Base-by-base conservation (phyloP, 2,113 vertebrate species). In the Pseudolaguvia tuberculata region DNA sequence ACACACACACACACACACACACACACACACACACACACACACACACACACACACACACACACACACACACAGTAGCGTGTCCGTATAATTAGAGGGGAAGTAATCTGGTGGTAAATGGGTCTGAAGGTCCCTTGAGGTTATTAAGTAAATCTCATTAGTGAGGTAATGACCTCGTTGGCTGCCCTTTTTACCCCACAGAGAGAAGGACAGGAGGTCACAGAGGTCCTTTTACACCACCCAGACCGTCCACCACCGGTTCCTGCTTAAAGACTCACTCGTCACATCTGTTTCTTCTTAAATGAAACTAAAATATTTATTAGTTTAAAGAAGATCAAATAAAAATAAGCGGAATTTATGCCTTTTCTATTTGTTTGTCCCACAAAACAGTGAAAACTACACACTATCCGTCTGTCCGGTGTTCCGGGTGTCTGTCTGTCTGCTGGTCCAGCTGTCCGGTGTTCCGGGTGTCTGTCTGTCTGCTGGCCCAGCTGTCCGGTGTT, bases 31-130 rank as follows among this genome's bases (percentile, higher is more conserved):
- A 39, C 31, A 42, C 7, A 51, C 61, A 25, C 62, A 48, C 62
- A 39, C 29, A 39, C 51, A 35, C 66, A 53, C 27, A 58, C 56
- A 58, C 21, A 58, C 21, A 69, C 58, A 39, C 58, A 35, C 58
- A 35, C 27, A 31, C 66, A 68, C 47, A 31, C 47, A 68, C 35
- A 70, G 66, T 65, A 47, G 68, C 70, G 72, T 61, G 76, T 76
- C 61, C 78, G 68, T 78, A 82, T 82, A 80, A 82, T 80, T 75
- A 72, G 62, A 78, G 76, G 75, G 78, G 81, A 82, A 82, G 81
- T 82, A 80, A 78, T 80, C 78, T 59, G 62, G 78, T 71, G 53
- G 75, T 51, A 78, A 80, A 74, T 78, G 78, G 73, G 42, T 80
- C 72, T 78, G 81, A 75, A 80, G 78, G 75, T 57, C 75, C 78